These are phyloP conservation scores for Melanostoma mellinum DNA, from an alignment of 2,888 invertebrate species.

Conservation along the genomic window DNA sequence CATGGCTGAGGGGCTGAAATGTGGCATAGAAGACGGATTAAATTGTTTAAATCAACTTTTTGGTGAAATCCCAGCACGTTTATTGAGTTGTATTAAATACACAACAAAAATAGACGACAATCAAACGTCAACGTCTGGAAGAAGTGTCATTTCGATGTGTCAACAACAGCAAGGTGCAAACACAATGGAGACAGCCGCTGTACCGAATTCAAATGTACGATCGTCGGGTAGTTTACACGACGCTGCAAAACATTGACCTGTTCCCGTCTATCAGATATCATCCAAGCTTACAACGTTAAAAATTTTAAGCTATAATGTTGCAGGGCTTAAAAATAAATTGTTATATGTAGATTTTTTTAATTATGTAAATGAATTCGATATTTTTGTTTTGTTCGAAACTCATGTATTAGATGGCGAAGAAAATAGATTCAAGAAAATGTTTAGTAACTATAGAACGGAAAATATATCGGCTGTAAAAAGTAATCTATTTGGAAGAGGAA, in stretches of 20 bases:
- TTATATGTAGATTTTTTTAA: constrained; percentile 17
- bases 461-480: not conserved
- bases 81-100: constrained; percentile 1
- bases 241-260: not conserved
- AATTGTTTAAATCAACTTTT: constrained; percentile 2
- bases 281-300: constrained; percentile 10
- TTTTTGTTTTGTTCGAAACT: constrained; percentile 36
- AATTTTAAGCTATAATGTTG: constrained; percentile 9
- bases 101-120: not conserved
- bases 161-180: not conserved
- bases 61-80: not conserved
- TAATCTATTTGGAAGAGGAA: constrained; percentile 20
- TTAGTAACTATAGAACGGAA: not conserved
- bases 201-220: not conserved
- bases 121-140: constrained; percentile 1
- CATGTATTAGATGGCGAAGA: constrained; percentile 18
- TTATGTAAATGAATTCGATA: constrained; percentile 24
- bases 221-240: not conserved
- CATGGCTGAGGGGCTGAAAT: constrained; percentile 1
- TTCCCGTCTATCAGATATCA: constrained; percentile 4
- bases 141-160: constrained; percentile 4
- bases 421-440: constrained; percentile 8
- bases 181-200: not conserved
- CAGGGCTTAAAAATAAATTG: constrained; percentile 18
- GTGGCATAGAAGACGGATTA: not conserved